Base-by-base conservation (phyloP, 2,113 vertebrate genomes). In the Halichoeres trimaculatus region DNA sequence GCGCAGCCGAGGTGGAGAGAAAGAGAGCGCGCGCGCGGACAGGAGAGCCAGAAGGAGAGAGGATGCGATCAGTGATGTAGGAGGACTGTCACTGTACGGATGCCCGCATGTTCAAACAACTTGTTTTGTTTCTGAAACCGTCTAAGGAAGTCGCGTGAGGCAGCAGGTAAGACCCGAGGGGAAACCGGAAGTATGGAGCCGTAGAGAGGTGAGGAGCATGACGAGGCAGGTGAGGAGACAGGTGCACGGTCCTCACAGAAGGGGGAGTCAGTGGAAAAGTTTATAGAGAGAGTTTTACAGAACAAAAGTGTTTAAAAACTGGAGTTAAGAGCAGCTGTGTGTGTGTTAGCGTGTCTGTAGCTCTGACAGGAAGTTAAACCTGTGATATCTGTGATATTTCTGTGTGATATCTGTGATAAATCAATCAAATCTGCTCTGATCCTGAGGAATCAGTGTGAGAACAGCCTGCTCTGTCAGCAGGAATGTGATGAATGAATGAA, bases 401-500 rank as follows among this genome's bases (percentile, higher is more conserved):
- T 30, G 30, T 30, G 30, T n/a, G n/a, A n/a, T n/a, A n/a, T n/a
- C n/a, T n/a, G n/a, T n/a, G n/a, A n/a, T n/a, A n/a, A n/a, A n/a
- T n/a, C n/a, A n/a, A n/a, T n/a, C n/a, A n/a, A n/a, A n/a, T n/a
- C n/a, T n/a, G n/a, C n/a, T n/a, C n/a, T n/a, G n/a, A n/a, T n/a
- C n/a, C n/a, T n/a, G n/a, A n/a, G n/a, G n/a, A n/a, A n/a, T n/a
- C n/a, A 58, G 38, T 43, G 22, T n/a, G 48, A 45, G 36, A 3
- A 14, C 22, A 62, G 51, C 10, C 1, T 34, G 68, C 40, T 38
- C 6, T 24, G 43, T 11, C 10, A 78, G 52, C 52, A 78, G 84
- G 88, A 85, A 85, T 85, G 82, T 63, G 0, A 51, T 85, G 84
- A 83, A 81, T 83, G 84, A 80, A 80, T 30, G 30, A 71, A 60